Conservation (phyloP, 2,888 invertebrate species). For the Aradus depressus region DNA sequence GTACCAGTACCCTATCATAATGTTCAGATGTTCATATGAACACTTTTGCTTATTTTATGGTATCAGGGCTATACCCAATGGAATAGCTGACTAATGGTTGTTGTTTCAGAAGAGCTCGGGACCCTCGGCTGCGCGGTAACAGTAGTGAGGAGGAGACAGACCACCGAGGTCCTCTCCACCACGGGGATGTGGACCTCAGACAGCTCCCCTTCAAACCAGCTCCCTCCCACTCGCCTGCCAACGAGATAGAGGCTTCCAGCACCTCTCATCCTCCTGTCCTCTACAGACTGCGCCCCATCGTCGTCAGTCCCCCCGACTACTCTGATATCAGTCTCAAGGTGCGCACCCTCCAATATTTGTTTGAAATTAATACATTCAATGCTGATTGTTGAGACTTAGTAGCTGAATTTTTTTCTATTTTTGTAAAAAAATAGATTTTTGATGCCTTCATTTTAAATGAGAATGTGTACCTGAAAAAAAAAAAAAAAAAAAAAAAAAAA, state of each 20-base stretch:
- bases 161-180: slow-evolving; percentile 15
- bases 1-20: no score
- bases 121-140: slow-evolving; percentile 25
- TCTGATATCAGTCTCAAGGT: slow-evolving; percentile 27
- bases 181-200: slow-evolving; percentile 60
- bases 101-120: slow-evolving; percentile 25
- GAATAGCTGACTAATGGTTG: no score
- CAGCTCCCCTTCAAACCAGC: slow-evolving; percentile 65
- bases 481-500: no score
- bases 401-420: no score
- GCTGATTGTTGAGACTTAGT: no score
- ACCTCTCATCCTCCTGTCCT: slow-evolving; percentile 62
- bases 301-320: slow-evolving; percentile 28
- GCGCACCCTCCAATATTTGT: slow-evolving; percentile 1
- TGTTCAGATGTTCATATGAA: no score
- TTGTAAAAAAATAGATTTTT: no score
- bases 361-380: neutral
- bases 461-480: no score
- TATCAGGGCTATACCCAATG: no score
- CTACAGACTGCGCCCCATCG: slow-evolving; percentile 43
- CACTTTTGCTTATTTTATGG: no score
- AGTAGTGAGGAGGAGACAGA: slow-evolving; percentile 23
- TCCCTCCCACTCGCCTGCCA: slow-evolving; percentile 71
- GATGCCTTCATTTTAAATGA: no score
- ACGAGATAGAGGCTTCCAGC: slow-evolving; percentile 74